Base-by-base conservation (phyloP, 2,888 invertebrate genomes). In the Hemithea aestivaria region DNA sequence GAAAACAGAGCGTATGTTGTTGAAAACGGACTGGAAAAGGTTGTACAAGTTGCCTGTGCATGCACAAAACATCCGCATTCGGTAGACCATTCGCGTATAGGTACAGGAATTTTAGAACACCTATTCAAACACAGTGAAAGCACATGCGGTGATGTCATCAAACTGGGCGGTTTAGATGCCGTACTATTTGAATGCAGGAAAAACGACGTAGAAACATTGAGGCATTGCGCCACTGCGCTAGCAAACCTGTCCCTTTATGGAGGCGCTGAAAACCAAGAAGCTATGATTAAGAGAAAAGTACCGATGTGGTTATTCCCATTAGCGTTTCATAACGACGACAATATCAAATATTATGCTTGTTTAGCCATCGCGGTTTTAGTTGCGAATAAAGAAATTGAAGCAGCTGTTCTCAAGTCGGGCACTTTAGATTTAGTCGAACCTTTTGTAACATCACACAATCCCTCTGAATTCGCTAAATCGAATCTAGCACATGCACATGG, bases 341-440 rank as follows among this genome's bases (percentile, higher is more conserved):
- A 98, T 61, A 96, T 97, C 46, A 96, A 97, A 77, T 99, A 99
- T 80, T 99, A 99, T 73, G 99, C 99, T 7, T 99, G 99, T 72
- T 88, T 99, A 64, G 99, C 99, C 20, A 98, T 99, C 53, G 96
- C 98, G 3, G 96, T 96, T 16, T 89, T 99, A 48, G 97, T 98
- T 11, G 97, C 98, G 6, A 98, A 98, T 76, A 97, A 97, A 65
- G 99, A 99, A 88, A 96, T 99, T 54, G 99, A 99, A 88, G 96
- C 97, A 0, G 96, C 96, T 21, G 98, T 99, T 1, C 87, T 96
- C 11, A 95, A 96, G 73, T 98, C 98, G 0, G 99, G 98, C n/a
- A 98, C 99, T 1, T 82, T 99, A 58, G 95, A 96, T 64, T 90
- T 99, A 49, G 98, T 99, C 1, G 98, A 99, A 72, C 98, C 98